phyloP scores from a whole-genome alignment of 2,113 vertebrate genomes.

The Atherinomorus stipes region DNA sequence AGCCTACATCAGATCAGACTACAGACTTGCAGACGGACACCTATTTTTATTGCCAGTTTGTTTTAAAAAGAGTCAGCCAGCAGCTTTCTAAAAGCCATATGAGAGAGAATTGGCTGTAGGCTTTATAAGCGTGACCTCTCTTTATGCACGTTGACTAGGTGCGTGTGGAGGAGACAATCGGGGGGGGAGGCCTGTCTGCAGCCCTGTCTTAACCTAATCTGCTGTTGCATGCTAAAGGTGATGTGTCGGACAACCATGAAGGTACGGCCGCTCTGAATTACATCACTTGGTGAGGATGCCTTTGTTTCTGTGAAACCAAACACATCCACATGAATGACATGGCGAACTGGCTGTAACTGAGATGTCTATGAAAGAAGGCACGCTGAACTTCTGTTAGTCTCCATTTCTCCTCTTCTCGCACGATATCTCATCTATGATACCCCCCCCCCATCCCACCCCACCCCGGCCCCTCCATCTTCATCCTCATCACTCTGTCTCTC shows the following conservation, averaged over 20 bases:
- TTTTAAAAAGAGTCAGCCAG: conserved; percentile 60
- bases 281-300: conserved; percentile 66
- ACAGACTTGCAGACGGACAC: conserved; percentile 28
- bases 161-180: conserved; percentile 67
- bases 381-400: conserved; percentile 68
- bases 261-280: conserved; percentile 62
- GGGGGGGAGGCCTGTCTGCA: conserved; percentile 34
- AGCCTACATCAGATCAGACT: conserved; percentile 38
- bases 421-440: conserved; percentile 69
- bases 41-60: conserved; percentile 29
- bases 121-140: conserved; percentile 62
- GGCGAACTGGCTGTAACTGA: conserved; percentile 69
- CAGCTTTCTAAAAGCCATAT: conserved; percentile 33
- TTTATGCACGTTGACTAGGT: conserved; percentile 48
- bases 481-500: conserved; percentile 51
- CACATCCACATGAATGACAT: conserved; percentile 68
- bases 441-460: conserved; percentile 38
- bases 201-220: conserved; percentile 59
- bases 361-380: conserved; percentile 61
- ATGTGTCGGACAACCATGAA: conserved; percentile 59
- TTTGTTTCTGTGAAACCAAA: conserved; percentile 77
- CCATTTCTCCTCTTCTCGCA: conserved; percentile 68
- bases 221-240: conserved; percentile 66
- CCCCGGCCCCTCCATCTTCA: conserved; percentile 37
- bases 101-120: conserved; percentile 38